Conservation (phyloP, 2,888 invertebrate species). For the Aleiodes leptofemur region DNA sequence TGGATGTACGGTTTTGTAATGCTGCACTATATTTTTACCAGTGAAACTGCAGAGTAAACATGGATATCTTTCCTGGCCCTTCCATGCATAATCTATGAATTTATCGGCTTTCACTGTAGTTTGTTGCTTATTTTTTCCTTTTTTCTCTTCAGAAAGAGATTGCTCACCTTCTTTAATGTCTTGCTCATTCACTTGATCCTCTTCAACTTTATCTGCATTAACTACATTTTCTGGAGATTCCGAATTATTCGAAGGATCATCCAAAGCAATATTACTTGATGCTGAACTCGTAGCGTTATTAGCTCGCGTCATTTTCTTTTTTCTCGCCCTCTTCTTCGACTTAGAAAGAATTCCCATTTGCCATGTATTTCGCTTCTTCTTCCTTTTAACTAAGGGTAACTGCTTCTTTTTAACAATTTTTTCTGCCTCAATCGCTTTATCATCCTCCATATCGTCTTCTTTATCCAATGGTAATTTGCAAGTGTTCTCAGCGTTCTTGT, state of each 20-base stretch:
- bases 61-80: slow-evolving; percentile 71
- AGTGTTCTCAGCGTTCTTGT: background rate
- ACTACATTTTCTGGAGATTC: too few species aligned
- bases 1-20: slow-evolving; percentile 82
- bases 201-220: background rate
- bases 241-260: background rate
- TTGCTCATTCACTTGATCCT: background rate
- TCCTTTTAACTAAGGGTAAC: slow-evolving; percentile 52
- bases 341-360: slow-evolving; percentile 61
- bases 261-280: background rate
- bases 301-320: slow-evolving; percentile 31
- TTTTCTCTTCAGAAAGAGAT: slow-evolving; percentile 41
- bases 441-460: slow-evolving; percentile 56
- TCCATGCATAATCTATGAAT: slow-evolving; percentile 64
- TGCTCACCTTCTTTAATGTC: background rate
- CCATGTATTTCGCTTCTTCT: slow-evolving; percentile 68
- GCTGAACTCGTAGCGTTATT: background rate
- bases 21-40: slow-evolving; percentile 81
- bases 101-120: slow-evolving; percentile 60
- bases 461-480: slow-evolving; percentile 41
- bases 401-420: slow-evolving; percentile 42
- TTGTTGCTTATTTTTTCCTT: slow-evolving; percentile 40
- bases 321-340: slow-evolving; percentile 27
- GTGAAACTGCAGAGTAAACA: slow-evolving; percentile 81
- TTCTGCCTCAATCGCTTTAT: slow-evolving; percentile 51